Conservation (phyloP, 2,797 vertebrate genomes). For the Poeciliopsis infans region DNA sequence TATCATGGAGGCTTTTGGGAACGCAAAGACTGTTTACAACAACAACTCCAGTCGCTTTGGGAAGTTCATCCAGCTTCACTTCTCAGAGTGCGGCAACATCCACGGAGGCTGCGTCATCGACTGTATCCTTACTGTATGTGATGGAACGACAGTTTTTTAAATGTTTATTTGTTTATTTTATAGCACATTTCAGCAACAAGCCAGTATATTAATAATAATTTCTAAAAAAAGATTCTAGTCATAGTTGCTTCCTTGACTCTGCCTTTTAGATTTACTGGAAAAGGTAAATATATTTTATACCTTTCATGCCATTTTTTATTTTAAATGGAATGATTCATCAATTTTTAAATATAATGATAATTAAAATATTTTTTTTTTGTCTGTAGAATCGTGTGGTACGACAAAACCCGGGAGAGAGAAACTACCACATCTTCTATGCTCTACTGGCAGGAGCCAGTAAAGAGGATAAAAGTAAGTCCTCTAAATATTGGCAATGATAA, state of each 20-base stretch:
- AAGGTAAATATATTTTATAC: conserved; percentile 81
- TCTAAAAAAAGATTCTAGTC: background rate
- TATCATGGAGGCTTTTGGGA: conserved; percentile 94
- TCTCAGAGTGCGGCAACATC: conserved; percentile 91
- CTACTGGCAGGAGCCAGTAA: conserved; percentile 85
- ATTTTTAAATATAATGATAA: conserved; percentile 3
- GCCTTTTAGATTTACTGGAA: conserved; percentile 89
- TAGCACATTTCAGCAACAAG: background rate
- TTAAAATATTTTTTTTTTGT: conserved; percentile 38
- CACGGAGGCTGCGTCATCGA: conserved; percentile 92
- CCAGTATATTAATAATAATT: background rate
- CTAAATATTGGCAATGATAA: background rate
- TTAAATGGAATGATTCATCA: conserved; percentile 6
- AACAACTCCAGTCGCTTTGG: conserved; percentile 97
- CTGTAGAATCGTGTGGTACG: conserved; percentile 91
- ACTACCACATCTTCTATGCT: conserved; percentile 95
- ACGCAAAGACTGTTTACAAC: conserved; percentile 95
- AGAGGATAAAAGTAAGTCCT: conserved; percentile 85
- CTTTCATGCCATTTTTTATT: background rate
- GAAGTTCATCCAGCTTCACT: conserved; percentile 95
- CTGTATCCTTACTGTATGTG: conserved; percentile 86
- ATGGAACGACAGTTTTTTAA: background rate
- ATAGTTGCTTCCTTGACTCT: conserved; percentile 74
- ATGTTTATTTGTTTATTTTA: background rate
- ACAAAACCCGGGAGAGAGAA: conserved; percentile 92